Evolutionary conservation across 2,797 vertebrate genomes (phyloP).

Genomic region (Tympanoctomys barrerae): DNA sequence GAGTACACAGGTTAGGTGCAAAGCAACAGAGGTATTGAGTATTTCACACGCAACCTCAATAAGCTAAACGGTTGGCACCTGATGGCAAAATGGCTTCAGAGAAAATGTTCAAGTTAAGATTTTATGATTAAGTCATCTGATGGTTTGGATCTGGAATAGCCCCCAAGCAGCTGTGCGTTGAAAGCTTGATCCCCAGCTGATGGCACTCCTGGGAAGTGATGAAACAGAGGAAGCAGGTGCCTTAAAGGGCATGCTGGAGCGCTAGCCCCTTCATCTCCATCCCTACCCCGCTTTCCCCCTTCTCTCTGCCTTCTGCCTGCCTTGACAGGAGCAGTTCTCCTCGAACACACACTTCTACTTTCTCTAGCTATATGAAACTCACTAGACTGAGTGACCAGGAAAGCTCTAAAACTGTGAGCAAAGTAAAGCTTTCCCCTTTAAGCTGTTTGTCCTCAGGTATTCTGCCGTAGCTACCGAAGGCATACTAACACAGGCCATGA

Average conservation of each 20-base stretch:
- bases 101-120: background rate
- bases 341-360: background rate
- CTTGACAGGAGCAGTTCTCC: background rate
- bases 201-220: background rate
- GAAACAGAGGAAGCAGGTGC: background rate
- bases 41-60: background rate
- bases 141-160: background rate
- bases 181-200: background rate
- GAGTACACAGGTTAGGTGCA: constrained; percentile 7
- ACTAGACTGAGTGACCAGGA: background rate
- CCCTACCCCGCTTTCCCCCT: background rate
- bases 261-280: background rate
- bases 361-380: background rate
- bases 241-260: background rate
- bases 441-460: background rate
- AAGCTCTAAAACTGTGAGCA: background rate
- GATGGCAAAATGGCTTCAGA: background rate
- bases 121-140: background rate
- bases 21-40: background rate
- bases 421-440: background rate
- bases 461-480: background rate
- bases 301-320: background rate
- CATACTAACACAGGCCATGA: background rate
- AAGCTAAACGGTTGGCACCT: background rate
- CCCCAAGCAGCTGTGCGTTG: background rate